phyloP scores from a whole-genome alignment of 2,797 vertebrate species.

The Trachops cirrhosus region DNA sequence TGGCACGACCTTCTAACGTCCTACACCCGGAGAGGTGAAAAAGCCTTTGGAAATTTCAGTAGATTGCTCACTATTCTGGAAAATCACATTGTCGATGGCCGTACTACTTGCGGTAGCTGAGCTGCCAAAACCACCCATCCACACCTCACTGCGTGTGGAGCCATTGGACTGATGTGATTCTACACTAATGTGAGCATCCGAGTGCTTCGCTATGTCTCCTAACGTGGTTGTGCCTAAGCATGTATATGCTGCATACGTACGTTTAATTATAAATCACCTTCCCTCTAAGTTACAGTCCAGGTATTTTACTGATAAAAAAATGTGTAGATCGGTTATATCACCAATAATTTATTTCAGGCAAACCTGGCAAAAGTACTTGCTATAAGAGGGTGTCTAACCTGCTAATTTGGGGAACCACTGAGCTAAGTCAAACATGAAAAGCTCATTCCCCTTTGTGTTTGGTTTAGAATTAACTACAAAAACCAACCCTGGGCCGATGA shows the following conservation, averaged over 20 bases:
- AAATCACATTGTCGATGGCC: neutral
- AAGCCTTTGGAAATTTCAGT: neutral
- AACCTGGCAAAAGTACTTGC: neutral
- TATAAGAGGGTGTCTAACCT: neutral
- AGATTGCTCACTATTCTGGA: neutral
- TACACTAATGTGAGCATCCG: neutral
- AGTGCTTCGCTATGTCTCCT: neutral
- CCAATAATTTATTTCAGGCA: neutral
- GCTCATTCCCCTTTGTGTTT: neutral
- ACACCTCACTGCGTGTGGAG: accelerated
- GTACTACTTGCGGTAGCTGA: accelerated
- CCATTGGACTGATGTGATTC: neutral
- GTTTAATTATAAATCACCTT: neutral
- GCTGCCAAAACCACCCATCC: neutral
- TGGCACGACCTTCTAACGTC: neutral
- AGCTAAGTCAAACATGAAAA: neutral
- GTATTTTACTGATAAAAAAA: neutral
- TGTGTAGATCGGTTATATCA: neutral
- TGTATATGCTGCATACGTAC: neutral
- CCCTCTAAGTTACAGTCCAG: neutral
- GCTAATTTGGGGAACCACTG: neutral
- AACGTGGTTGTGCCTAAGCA: neutral
- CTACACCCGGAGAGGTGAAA: accelerated
- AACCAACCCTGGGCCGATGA: neutral
- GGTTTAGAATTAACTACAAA: neutral